Evolutionary conservation across 2,797 vertebrate genomes (phyloP), one percentile per base, ranked within the genome.

Genomic region (Valencia hispanica): DNA sequence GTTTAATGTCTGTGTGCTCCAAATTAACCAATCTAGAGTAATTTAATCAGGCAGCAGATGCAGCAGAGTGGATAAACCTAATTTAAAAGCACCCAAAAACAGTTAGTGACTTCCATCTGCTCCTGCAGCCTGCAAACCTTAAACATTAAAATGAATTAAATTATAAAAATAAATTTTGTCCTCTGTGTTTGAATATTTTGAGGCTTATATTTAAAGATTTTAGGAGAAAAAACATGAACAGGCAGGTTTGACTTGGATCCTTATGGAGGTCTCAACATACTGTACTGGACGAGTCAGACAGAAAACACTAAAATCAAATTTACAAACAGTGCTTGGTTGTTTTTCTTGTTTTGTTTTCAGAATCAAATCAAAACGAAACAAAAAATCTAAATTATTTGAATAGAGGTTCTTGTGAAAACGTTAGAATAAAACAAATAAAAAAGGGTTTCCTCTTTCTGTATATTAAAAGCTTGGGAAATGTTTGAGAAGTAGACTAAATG

Each of bases 1-100:
- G 5, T 68, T 68, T 45, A 3, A 27, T 7, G 36, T 66, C 36
- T 39, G 12, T 32, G n/a, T 59, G 53, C n/a, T 17, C 25, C 2
- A 30, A n/a, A 59, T 39, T 15, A 48, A 12, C 34, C 30, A 36
- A 22, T 34, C 10, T 2, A n/a, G 1, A 9, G 48, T 30, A 18
- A 53, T 68, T 27, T 34, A 30, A 75, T 68, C n/a, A 68, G 63
- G 73, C 61, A 41, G 73, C 45, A 48, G 45, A 51, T 75, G 63
- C 11, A 68, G 15, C 59, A 27, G 32, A 48, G 48, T 41, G n/a
- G 32, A 65, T 48, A 30, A 43, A 32, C 17, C 30, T 34, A 14
- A 68, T 41, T 39, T 74, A 63, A 20, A 66, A 39, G 30, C 34
- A 57, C 53, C 14, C 57, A 63, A 41, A 39, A 36, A n/a, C 32